Evolutionary conservation across 2,113 vertebrate species (phyloP).

Genomic region (Sturnira hondurensis): DNA sequence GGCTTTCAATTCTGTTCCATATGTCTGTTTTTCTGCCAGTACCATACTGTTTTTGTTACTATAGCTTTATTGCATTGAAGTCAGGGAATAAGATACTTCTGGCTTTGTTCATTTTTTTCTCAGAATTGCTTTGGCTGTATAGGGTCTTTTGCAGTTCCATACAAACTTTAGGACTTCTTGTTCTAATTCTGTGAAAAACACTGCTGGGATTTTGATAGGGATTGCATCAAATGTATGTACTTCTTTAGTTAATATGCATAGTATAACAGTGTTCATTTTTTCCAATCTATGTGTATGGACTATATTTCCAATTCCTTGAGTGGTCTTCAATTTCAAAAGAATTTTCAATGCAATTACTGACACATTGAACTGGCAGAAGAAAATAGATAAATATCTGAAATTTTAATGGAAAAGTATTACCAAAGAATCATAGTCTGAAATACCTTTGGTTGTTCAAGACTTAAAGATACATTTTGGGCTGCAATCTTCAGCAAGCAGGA

Average conservation of each 20-base stretch:
- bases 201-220: neutral
- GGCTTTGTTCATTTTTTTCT: neutral
- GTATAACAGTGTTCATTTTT: neutral
- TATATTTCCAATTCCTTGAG: neutral
- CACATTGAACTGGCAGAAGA: neutral
- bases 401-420: neutral
- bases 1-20: neutral
- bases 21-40: neutral
- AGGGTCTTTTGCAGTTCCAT: neutral
- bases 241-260: neutral
- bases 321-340: neutral
- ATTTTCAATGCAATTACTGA: neutral
- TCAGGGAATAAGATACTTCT: neutral
- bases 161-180: neutral
- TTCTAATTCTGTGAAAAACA: neutral
- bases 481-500: neutral
- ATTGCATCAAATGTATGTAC: neutral
- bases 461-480: neutral
- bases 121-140: neutral
- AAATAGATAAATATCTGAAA: neutral
- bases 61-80: neutral
- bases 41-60: neutral
- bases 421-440: neutral
- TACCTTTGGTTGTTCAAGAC: neutral
- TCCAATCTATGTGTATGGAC: neutral